phyloP scores from a whole-genome alignment of 2,113 vertebrate genomes.

The Phrynosoma platyrhinos region DNA sequence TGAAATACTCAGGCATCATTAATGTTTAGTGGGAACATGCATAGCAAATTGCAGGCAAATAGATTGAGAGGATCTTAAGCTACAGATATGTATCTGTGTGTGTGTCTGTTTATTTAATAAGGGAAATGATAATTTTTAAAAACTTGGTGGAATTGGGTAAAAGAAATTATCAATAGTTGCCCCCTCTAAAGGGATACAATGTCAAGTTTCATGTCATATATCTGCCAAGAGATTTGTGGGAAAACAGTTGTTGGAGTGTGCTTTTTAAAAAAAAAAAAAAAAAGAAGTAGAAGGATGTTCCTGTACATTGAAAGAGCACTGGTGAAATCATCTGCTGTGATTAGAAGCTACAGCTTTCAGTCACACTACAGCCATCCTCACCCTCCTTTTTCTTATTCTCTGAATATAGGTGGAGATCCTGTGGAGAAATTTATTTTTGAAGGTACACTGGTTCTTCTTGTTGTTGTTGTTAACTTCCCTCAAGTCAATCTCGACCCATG shows the following conservation, averaged over 20 bases:
- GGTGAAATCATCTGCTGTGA: too few relatives aligned
- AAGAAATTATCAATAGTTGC: background rate
- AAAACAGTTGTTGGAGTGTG: background rate
- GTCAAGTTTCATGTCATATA: background rate
- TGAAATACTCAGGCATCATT: background rate
- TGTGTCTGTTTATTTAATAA: background rate
- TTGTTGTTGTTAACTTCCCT: too few relatives aligned
- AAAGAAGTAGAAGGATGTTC: background rate
- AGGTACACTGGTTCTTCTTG: too few relatives aligned
- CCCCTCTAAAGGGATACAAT: background rate
- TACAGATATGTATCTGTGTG: background rate
- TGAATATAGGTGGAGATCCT: too few relatives aligned
- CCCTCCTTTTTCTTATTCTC: too few relatives aligned
- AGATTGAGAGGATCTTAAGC: background rate
- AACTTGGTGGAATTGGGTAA: too few relatives aligned
- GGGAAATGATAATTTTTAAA: too few relatives aligned
- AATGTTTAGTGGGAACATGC: background rate
- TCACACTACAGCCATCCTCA: too few relatives aligned
- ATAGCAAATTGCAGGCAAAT: background rate
- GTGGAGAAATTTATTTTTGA: too few relatives aligned
- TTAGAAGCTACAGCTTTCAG: too few relatives aligned
- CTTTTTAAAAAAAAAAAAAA: too few relatives aligned
- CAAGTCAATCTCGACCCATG: too few relatives aligned
- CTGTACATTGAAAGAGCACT: background rate
- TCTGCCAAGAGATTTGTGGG: background rate